Evolutionary conservation across 2,113 vertebrate genomes (phyloP), one percentile per base, ranked within the genome.

Genomic region (Tragelaphus scriptus): DNA sequence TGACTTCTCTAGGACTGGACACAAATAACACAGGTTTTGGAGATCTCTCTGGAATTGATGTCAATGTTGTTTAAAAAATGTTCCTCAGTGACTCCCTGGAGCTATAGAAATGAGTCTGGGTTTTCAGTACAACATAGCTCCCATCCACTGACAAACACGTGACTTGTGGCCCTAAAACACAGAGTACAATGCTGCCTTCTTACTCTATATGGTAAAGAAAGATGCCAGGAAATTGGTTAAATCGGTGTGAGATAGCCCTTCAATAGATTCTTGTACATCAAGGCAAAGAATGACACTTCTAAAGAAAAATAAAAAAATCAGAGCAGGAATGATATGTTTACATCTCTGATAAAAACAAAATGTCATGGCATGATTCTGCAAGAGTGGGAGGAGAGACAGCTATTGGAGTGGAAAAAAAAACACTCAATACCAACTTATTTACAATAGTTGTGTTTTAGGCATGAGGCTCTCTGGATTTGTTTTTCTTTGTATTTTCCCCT

Each of bases 51-150:
- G 93, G 94, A 94, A 88, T 32, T 93, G 92, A 89, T 68, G 95
- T 91, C 49, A n/a, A 44, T 88, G 53, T 97, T 97, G 53, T 97
- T 96, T 94, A 90, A 92, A 89, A 91, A 86, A 91, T 32, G 40
- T 9, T 30, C 75, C 94, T 91, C 95, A 63, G 56, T 89, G 97
- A 89, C 85, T 85, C 88, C 93, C 77, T 85, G 95, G 96, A 93
- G 96, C 95, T 94, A 75, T 51, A 95, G 88, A 95, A 96, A 79
- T 97, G 40, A 97, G 91, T 95, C 96, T 95, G 93, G 96, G 91
- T 93, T 98, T 68, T 97, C 93, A 92, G 77, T 97, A 92, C 89
- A 77, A 30, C 44, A 51, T 75, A 96, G 95, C 36, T 23, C 85
- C 87, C 95, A 23, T 68, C 95, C 86, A 7, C 47, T 17, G 36